Conservation (phyloP, 2,113 vertebrate species). For the Syrmaticus mikado region DNA sequence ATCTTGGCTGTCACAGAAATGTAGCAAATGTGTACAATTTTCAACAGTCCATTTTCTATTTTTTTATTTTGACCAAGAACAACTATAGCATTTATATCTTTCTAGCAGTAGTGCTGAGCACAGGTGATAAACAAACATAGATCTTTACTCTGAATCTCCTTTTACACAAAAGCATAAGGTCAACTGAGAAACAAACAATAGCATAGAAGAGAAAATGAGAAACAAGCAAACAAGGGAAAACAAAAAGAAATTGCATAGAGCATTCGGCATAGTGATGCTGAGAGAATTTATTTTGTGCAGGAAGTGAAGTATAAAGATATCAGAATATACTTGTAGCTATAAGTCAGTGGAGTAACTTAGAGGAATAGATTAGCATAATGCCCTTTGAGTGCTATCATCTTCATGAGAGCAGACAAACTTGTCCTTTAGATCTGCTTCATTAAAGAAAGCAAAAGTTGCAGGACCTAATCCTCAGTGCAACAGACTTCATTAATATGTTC, state of each 20-base stretch:
- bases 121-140: neutral
- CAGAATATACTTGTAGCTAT: neutral
- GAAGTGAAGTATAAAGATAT: neutral
- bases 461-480: neutral
- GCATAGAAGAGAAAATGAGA: neutral
- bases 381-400: slow-evolving; percentile 14
- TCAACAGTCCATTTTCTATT: neutral
- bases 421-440: neutral
- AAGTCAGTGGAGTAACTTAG: neutral
- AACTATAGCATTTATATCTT: neutral
- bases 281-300: slow-evolving; percentile 1
- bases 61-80: neutral
- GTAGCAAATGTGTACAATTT: neutral
- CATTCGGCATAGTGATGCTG: neutral
- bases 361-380: neutral
- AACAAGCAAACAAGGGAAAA: neutral
- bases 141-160: neutral
- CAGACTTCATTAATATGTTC: neutral
- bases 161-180: neutral
- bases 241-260: neutral
- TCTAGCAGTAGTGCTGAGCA: neutral
- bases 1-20: neutral
- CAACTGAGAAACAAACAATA: neutral
- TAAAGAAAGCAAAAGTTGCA: neutral
- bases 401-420: neutral